Percentiles rank a stretch among this genome's conserved stretches.
Evolutionary conservation across 2,113 vertebrate species (phyloP).

Genomic region (Lonchura striata): DNA sequence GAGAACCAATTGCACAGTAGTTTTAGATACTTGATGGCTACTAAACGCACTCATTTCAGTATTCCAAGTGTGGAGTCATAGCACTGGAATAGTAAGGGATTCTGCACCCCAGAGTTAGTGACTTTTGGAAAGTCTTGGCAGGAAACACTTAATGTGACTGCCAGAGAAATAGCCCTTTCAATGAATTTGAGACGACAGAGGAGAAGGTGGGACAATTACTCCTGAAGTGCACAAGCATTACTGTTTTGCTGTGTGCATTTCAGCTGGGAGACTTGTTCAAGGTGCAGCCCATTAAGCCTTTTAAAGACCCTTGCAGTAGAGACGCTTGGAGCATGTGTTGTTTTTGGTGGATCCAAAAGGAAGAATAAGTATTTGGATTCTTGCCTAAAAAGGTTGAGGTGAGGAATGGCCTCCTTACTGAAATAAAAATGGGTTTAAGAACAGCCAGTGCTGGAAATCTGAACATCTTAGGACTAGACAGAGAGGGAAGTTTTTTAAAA

Average conservation of each 20-base stretch:
- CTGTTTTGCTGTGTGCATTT: neutral
- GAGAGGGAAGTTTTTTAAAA: neutral
- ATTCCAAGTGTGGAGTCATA: neutral
- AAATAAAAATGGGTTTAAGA: neutral
- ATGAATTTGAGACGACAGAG: accelerated
- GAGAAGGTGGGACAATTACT: neutral
- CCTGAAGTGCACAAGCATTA: neutral
- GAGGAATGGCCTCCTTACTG: neutral
- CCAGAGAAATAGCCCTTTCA: neutral
- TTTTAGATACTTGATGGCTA: neutral
- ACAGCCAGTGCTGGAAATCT: neutral
- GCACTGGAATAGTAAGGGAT: neutral
- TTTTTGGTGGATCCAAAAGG: neutral
- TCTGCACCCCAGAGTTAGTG: too few species aligned
- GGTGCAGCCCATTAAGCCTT: neutral
- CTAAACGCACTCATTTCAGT: neutral
- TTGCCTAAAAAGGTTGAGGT: neutral
- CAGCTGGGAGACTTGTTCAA: neutral
- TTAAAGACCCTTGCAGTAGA: neutral
- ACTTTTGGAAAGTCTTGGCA: neutral
- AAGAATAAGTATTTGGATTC: neutral
- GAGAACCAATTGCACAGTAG: neutral
- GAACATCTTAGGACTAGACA: neutral
- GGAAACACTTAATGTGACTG: neutral
- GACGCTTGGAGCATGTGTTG: accelerated